Conservation (phyloP, 37 sponge, comb jelly and placozoan species). For the Beroe forskalii region DNA sequence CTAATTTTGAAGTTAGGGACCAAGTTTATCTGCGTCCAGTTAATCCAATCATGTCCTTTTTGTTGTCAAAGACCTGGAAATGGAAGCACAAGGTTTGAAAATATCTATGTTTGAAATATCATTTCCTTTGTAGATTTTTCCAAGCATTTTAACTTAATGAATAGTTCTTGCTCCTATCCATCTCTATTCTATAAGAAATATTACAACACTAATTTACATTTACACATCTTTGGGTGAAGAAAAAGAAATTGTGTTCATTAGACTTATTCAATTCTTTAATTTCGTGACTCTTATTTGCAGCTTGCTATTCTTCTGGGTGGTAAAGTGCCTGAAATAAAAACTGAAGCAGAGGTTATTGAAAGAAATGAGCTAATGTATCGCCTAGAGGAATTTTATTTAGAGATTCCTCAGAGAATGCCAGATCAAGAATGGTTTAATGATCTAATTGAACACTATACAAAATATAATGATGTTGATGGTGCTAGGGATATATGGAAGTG, state of each 20-base stretch:
- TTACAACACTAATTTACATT: too few species aligned
- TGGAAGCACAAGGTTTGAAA: neutral
- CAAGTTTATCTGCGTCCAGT: neutral
- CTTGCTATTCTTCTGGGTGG: neutral
- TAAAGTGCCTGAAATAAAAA: slow-evolving; percentile 8
- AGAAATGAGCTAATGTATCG: slow-evolving; percentile 63
- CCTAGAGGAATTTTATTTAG: slow-evolving; percentile 33
- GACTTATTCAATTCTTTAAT: too few species aligned
- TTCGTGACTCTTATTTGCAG: slow-evolving; percentile 1
- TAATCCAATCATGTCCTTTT: neutral
- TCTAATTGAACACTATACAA: slow-evolving; percentile 32
- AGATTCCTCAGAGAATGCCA: slow-evolving; percentile 41
- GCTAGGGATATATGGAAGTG: slow-evolving; percentile 26
- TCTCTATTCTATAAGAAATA: too few species aligned
- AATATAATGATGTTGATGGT: slow-evolving; percentile 44
- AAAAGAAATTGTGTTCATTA: too few species aligned
- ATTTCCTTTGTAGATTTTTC: too few species aligned
- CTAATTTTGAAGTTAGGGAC: slow-evolving; percentile 29
- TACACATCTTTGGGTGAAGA: too few species aligned
- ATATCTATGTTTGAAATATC: too few species aligned
- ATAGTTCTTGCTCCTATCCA: too few species aligned
- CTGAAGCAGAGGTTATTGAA: neutral
- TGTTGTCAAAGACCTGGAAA: slow-evolving; percentile 6
- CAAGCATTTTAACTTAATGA: too few species aligned
- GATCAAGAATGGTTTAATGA: slow-evolving; percentile 48